phyloP scores from a whole-genome alignment of 2,888 invertebrate genomes.

The Trichacis sp. region DNA sequence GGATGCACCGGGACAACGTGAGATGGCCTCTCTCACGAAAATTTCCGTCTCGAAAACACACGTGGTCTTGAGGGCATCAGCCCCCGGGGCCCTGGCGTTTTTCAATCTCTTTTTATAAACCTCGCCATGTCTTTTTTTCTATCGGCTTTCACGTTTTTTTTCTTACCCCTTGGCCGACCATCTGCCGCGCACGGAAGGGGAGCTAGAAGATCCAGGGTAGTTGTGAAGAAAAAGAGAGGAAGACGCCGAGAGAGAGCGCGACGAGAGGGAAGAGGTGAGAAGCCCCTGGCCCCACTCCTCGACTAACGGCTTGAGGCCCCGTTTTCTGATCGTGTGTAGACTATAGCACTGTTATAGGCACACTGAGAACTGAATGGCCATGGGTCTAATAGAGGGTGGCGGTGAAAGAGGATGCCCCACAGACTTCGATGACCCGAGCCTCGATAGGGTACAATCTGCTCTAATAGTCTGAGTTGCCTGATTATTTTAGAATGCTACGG shows the following conservation, averaged over 20 bases:
- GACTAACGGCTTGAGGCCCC: conserved; percentile 62
- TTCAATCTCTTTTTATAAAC: conserved; percentile 66
- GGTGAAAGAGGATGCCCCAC: conserved; percentile 40
- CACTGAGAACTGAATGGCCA: conserved; percentile 28
- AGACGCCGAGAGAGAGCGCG: conserved; percentile 26
- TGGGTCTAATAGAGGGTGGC: conserved; percentile 30
- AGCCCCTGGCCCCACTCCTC: conserved; percentile 28
- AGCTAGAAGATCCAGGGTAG: conserved; percentile 67
- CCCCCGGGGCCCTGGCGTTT: conserved; percentile 51
- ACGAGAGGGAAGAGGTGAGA: conserved; percentile 33
- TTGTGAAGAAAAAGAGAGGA: conserved; percentile 5
- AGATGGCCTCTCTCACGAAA: conserved; percentile 52
- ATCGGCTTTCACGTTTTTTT: conserved; percentile 61
- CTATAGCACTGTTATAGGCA: conserved; percentile 15
- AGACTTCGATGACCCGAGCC: conserved; percentile 38
- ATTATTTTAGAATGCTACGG: conserved; percentile 22
- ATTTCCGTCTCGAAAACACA: conserved; percentile 54
- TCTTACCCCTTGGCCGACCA: conserved; percentile 71
- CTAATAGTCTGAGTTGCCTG: conserved; percentile 25
- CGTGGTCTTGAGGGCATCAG: conserved; percentile 57
- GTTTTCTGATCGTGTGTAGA: conserved; percentile 20
- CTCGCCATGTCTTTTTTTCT: conserved; percentile 50
- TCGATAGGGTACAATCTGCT: conserved; percentile 22
- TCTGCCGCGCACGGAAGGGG: conserved; percentile 72
- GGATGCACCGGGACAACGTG: conserved; percentile 42